Percentiles rank a stretch among this genome's conserved stretches.
Evolutionary conservation across 2,113 vertebrate species (phyloP).

Genomic region (Vicugna pacos): DNA sequence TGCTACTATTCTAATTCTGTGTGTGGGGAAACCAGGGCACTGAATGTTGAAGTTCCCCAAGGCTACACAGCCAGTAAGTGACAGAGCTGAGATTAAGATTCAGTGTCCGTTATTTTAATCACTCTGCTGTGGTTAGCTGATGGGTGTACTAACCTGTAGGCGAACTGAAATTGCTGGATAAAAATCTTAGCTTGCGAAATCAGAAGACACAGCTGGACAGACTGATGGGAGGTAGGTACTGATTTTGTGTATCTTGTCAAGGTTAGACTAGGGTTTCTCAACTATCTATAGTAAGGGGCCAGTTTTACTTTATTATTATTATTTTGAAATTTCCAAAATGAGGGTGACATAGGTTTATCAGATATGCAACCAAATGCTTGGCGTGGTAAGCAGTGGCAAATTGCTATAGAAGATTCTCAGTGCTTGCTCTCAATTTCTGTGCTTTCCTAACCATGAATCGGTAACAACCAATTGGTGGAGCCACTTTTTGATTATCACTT

Average conservation of each 20-base stretch:
- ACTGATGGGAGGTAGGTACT: not conserved
- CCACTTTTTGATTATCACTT: not conserved
- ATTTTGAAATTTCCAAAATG: not conserved
- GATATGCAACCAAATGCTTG: not conserved
- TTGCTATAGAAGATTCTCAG: not conserved
- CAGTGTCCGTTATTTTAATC: not conserved
- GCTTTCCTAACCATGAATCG: not conserved
- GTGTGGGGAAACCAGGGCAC: not conserved
- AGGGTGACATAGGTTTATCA: not conserved
- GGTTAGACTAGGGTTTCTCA: not conserved
- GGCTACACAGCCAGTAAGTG: not conserved
- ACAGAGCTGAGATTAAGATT: not conserved
- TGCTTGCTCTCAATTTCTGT: not conserved
- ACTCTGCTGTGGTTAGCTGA: not conserved
- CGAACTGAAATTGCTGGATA: not conserved
- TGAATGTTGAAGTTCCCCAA: not conserved
- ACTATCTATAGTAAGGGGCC: not conserved
- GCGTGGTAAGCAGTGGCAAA: not conserved
- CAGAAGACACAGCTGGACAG: not conserved
- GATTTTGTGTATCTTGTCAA: not conserved
- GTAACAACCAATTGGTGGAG: not conserved
- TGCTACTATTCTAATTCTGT: not conserved
- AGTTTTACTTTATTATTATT: not conserved
- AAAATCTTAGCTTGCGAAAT: not conserved
- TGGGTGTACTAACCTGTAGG: not conserved